These are phyloP conservation scores for Eueides isabella DNA, from an alignment of 1,140 invertebrate genomes.

Conservation along the genomic window DNA sequence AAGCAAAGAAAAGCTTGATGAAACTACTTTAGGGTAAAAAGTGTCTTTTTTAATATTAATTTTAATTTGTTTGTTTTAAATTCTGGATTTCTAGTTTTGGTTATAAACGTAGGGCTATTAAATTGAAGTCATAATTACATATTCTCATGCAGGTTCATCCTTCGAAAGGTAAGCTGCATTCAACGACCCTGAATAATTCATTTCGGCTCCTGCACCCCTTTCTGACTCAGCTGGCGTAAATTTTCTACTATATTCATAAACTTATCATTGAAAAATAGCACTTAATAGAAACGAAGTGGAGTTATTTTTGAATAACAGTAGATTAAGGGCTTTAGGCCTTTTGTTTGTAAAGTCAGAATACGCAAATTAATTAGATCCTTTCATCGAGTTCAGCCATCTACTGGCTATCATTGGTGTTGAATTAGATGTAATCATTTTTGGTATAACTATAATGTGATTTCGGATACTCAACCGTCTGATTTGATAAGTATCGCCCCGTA, in stretches of 20 bases:
- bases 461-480: neutral
- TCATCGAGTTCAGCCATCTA: constrained; percentile 37
- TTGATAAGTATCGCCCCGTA: neutral
- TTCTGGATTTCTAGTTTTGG: neutral
- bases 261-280: constrained; percentile 14
- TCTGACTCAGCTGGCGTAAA: constrained; percentile 34
- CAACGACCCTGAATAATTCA: constrained; percentile 62
- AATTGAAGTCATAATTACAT: constrained; percentile 13
- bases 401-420: constrained; percentile 23
- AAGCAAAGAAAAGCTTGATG: neutral
- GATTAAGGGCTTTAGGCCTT: constrained; percentile 4
- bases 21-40: neutral
- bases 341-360: constrained; percentile 14
- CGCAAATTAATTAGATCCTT: constrained; percentile 42
- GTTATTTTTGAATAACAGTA: neutral
- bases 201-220: constrained; percentile 45
- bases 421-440: constrained; percentile 28
- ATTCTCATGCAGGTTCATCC: constrained; percentile 3
- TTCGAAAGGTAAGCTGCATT: constrained; percentile 46
- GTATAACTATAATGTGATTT: constrained; percentile 14
- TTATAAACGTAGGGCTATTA: neutral
- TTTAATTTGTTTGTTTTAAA: neutral
- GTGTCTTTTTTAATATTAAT: neutral
- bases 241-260: constrained; percentile 25
- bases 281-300: neutral